Base-by-base conservation (phyloP, 2,888 invertebrate species). In the Phyllotreta striolata region DNA sequence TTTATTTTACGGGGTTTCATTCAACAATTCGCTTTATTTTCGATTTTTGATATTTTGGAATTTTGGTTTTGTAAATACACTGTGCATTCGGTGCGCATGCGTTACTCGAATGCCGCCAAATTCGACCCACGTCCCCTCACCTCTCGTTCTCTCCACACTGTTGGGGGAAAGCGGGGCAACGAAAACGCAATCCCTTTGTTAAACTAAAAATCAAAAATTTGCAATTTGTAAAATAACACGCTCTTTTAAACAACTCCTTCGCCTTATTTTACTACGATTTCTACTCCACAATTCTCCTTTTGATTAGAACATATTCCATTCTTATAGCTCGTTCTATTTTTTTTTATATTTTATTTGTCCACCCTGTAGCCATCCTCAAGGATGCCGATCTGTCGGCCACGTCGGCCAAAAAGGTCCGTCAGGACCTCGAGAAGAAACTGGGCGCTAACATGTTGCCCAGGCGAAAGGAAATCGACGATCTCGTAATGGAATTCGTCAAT, bases 361-460 rank as follows among this genome's bases (percentile, higher is more conserved):
- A 24, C 24, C 24, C 24, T 24, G 24, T 24, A 95, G 95, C 88
- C 61, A 93, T 96, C 77, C 85, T 97, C 34, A 91, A 94, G 82
- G 90, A 90, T 81, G 94, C 95, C 6, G 93, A 96, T 79, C 85
- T 96, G 14, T 87, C 90, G 6, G 88, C 89, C 58, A 91, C 92
- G 70, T 93, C 96, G 3, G 91, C 94, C 6, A 96, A 96, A 79
- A 93, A 93, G 80, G 94, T 97, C 10, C 88, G 96, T 49, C 89
- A 90, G 79, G 89, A 92, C 76, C 83, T 97, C 70, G 95, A 96
- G 80, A 88, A 91, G 72, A 90, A 91, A 74, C 85, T 95, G 6
- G 90, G 89, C 40, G 84, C 88, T 55, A 92, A 95, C 73, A 84
- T 97, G 49, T 83, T 89, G 6, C 87, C 81, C 52, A 91, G 93